Evolutionary conservation across 1,140 invertebrate genomes (phyloP), one percentile per base, ranked within the genome.

Genomic region (Lucilia sericata): DNA sequence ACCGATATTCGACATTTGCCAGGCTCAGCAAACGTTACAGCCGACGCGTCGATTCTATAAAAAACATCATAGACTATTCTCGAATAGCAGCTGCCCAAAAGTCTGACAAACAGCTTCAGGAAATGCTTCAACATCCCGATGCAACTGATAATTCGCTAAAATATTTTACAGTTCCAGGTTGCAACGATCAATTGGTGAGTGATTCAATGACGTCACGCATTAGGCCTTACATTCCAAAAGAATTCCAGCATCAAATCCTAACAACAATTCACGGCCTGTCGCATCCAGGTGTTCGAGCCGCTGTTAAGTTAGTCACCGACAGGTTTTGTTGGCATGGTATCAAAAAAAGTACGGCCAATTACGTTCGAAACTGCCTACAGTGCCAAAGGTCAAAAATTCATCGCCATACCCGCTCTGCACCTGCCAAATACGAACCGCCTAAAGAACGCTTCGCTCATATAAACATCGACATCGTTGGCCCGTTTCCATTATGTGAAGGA

Each of bases 401-500:
- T 19, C 60, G n/a, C 3, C 60, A 65, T 19, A 65, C 9, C 9
- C 25, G 12, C 10, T 47, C 30, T 25, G 3, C 19, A 3, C 47
- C 25, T 2, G 49, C n/a, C 12, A 14, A 42, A 14, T 34, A 42
- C 4, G 3, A 36, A 14, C 25, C 9, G 8, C 51, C 34, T 3
- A 19, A 14, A 17, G 9, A 78, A 60, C 42, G 74, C 12, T 84
- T 84, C n/a, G n/a, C n/a, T n/a, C n/a, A n/a, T n/a, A n/a, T n/a
- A n/a, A n/a, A n/a, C n/a, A n/a, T n/a, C n/a, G n/a, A 65, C 9
- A 65, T 65, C 17, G 60, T 84, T 25, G 74, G 83, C 34, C 83
- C 83, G 25, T 84, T 84, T 36, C 83, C 74, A 60, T 0, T 49
- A 12, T 78, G 19, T 3, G 75, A 78, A 21, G 83, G 83, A 74